These are phyloP conservation scores for Xanthia togata DNA, from an alignment of 2,888 invertebrate genomes.

Conservation along the genomic window DNA sequence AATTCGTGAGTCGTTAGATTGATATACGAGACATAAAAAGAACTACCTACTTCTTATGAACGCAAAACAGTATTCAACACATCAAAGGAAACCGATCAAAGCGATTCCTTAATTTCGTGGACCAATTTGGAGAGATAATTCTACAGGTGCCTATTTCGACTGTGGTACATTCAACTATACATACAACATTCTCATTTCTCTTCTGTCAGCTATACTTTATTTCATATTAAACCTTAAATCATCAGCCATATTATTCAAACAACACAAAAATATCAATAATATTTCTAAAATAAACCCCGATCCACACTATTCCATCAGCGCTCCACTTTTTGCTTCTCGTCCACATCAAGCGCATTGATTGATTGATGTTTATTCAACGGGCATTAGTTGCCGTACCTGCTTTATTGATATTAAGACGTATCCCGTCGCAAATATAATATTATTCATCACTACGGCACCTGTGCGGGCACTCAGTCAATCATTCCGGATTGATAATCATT, in stretches of 20 bases:
- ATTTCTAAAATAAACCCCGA: constrained; percentile 46
- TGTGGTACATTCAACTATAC: too few relatives aligned
- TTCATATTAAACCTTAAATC: neutral
- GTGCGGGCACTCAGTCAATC: constrained; percentile 67
- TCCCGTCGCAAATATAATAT: constrained; percentile 70
- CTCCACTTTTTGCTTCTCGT: constrained; percentile 75
- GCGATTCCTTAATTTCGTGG: neutral
- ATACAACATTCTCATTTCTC: neutral
- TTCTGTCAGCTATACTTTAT: neutral
- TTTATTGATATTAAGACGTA: constrained; percentile 86
- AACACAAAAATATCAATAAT: constrained; percentile 16
- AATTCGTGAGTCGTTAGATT: neutral
- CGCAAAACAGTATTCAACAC: neutral
- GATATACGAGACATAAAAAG: neutral
- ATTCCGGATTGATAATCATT: constrained; percentile 65
- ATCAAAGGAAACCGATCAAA: neutral
- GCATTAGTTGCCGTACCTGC: constrained; percentile 80
- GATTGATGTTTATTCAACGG: constrained; percentile 87
- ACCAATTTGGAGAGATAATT: neutral
- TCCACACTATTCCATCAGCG: constrained; percentile 71
- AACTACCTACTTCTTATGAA: neutral
- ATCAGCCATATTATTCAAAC: neutral
- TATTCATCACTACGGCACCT: constrained; percentile 69
- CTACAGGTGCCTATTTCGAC: neutral
- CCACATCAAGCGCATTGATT: constrained; percentile 82